Evolutionary conservation across 2,113 vertebrate species (phyloP), one percentile per base, ranked within the genome.

Genomic region (Rhadina sibilatrix): DNA sequence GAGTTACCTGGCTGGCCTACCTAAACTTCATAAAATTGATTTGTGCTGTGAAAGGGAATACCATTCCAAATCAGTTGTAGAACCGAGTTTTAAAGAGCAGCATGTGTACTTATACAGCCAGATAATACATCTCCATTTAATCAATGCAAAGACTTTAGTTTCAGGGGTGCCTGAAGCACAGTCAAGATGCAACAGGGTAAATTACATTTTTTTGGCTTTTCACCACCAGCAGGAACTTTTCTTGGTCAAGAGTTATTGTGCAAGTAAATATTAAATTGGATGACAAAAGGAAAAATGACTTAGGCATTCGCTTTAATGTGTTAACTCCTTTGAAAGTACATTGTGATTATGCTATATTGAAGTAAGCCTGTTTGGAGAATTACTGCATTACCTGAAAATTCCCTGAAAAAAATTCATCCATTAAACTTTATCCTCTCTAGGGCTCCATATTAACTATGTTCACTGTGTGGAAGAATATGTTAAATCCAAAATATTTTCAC

Each of bases 401-500:
- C 47, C 74, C 83, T 53, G 15, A 30, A 91, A 92, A 96, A 75
- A 88, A 75, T 33, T 12, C 3, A 54, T 79, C 77, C 21, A 59
- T 86, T 92, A 83, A 78, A 66, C 44, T 66, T 93, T 70, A 94
- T 66, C 60, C 17, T 91, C 78, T 82, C 72, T 79, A 53, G 56
- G 83, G 47, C n/a, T 96, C 22, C 13, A 30, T 91, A 59, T 93
- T 93, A 97, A 59, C 37, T 70, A 10, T 65, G 64, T 92, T 95
- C 61, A 40, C 37, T 74, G n/a, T 91, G 47, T 71, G 70, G 64
- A 97, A 96, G 77, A 96, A 93, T 95, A 92, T 44, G 53, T 87
- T 95, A 94, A 95, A 80, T 87, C 37, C 63, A 87, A 97, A 97
- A 97, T 91, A 92, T 92, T 97, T 96, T 97, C 96, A 82, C 47